Conservation (phyloP, 2,797 vertebrate species). For the Gobionotothen gibberifrons region DNA sequence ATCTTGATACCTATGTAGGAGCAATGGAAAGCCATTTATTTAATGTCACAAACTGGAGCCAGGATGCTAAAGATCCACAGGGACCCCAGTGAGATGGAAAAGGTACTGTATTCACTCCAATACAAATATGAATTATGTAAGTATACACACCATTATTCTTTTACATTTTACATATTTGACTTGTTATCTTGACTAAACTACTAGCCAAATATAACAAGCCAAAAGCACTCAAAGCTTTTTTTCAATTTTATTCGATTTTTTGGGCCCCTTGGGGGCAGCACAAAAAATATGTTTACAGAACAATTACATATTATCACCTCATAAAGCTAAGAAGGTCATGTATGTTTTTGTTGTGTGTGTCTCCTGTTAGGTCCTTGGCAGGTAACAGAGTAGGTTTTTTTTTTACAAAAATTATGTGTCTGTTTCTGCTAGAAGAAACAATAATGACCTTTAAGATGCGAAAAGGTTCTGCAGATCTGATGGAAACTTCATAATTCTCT, state of each 20-base stretch:
- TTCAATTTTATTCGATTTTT: neutral
- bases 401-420: neutral
- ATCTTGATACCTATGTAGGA: conserved; percentile 35
- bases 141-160: neutral
- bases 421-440: neutral
- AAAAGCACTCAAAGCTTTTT: neutral
- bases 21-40: conserved; percentile 28
- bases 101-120: neutral
- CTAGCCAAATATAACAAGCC: neutral
- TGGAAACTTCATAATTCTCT: no score
- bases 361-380: neutral
- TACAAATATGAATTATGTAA: neutral
- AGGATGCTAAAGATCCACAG: conserved; percentile 29
- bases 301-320: neutral
- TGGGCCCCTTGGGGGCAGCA: neutral
- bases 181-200: neutral
- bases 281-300: neutral
- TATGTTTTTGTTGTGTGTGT: neutral
- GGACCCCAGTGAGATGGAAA: neutral
- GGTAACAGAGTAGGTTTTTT: neutral
- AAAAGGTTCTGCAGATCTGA: neutral
- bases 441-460: neutral
- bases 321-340: neutral
- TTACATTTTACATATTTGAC: neutral
- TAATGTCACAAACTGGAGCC: conserved; percentile 45